Conservation (phyloP, 1,140 invertebrate genomes). For the Brachionus koreanus region DNA sequence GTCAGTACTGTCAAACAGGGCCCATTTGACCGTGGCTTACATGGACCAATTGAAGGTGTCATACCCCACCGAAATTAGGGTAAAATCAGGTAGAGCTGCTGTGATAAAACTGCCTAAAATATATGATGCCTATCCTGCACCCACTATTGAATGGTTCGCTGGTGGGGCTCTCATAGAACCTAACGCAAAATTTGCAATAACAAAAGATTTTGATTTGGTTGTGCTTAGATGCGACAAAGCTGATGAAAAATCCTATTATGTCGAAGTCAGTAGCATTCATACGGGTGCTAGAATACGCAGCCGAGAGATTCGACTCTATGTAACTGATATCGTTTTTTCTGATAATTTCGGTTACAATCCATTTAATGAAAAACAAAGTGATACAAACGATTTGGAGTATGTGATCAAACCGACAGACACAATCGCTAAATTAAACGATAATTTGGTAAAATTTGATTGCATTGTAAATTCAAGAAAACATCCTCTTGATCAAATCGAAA, state of each 20-base stretch:
- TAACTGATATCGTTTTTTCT: not conserved
- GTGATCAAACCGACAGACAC: constrained; percentile 19
- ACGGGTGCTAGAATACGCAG: constrained; percentile 38
- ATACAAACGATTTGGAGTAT: constrained; percentile 18
- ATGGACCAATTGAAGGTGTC: constrained; percentile 32
- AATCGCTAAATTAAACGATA: constrained; percentile 37
- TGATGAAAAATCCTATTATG: constrained; percentile 41
- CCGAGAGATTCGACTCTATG: constrained; percentile 29
- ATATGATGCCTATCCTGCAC: constrained; percentile 30
- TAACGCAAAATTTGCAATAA: constrained; percentile 41
- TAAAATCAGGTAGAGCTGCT: constrained; percentile 13
- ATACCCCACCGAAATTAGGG: constrained; percentile 18
- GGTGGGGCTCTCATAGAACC: constrained; percentile 40
- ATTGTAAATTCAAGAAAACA: constrained; percentile 40
- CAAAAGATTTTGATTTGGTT: constrained; percentile 34
- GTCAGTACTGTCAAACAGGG: constrained; percentile 33
- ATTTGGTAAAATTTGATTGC: constrained; percentile 44
- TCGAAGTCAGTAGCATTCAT: constrained; percentile 40
- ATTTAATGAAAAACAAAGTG: not conserved
- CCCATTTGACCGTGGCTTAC: constrained; percentile 20
- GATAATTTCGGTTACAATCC: not conserved
- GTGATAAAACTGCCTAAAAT: constrained; percentile 39
- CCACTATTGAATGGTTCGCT: constrained; percentile 41
- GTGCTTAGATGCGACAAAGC: constrained; percentile 40
- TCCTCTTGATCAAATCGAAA: constrained; percentile 30